These are phyloP conservation scores for Pipistrellus pipistrellus DNA, from an alignment of 2,797 vertebrate species.

Conservation along the genomic window DNA sequence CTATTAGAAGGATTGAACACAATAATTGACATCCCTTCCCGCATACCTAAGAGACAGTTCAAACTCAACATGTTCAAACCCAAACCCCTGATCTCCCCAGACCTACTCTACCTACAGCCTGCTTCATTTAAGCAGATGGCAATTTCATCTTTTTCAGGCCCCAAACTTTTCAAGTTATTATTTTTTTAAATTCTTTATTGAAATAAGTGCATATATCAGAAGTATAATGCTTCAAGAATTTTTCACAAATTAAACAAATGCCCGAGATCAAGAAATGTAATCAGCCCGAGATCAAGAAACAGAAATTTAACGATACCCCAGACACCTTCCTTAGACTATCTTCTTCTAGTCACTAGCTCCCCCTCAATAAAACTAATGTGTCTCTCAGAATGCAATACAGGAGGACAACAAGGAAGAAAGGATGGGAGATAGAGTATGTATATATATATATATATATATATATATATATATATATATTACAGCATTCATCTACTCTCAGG, in stretches of 20 bases:
- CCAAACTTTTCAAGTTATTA: background rate
- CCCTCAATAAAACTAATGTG: background rate
- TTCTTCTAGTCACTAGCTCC: background rate
- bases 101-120: background rate
- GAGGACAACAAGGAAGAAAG: background rate
- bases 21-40: background rate
- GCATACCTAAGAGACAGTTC: background rate
- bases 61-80: background rate
- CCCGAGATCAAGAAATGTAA: background rate
- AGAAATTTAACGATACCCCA: background rate
- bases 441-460: background rate
- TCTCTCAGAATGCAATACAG: slow-evolving; percentile 8
- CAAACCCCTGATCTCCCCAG: background rate
- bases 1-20: background rate
- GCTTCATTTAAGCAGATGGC: background rate
- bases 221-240: slow-evolving; percentile 19
- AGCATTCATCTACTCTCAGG: background rate
- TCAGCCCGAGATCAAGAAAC: background rate
- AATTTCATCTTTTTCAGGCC: background rate
- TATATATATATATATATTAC: background rate
- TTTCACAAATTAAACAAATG: background rate
- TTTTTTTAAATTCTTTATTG: background rate
- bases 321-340: background rate
- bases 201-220: background rate
- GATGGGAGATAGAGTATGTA: background rate